A percentile compares a stretch with the other conserved stretches of the same genome.
These are phyloP conservation scores for Anser brachyrhynchus DNA, from an alignment of 2,113 vertebrate species.

Conservation along the genomic window DNA sequence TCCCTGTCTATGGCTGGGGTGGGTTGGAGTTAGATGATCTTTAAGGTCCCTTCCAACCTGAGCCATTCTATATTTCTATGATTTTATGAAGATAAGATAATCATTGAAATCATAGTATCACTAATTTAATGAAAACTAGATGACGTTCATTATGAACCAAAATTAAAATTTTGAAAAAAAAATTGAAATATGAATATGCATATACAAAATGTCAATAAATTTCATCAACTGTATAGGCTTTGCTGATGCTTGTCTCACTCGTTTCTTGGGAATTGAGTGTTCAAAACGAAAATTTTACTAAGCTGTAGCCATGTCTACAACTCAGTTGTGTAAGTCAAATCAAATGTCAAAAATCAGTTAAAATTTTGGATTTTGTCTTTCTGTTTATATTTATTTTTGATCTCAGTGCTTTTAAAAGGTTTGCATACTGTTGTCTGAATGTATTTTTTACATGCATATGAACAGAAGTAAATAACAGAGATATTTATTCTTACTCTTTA, in stretches of 20 bases:
- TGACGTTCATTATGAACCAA: not conserved
- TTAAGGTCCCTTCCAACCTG: too few relatives aligned
- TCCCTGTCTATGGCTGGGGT: too few relatives aligned
- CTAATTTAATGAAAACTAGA: not conserved
- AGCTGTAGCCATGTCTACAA: not conserved
- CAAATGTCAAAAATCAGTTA: not conserved
- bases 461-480: not conserved
- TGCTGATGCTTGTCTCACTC: not conserved
- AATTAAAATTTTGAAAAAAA: not conserved
- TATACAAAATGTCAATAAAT: not conserved
- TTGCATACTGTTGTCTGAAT: not conserved
- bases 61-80: too few relatives aligned
- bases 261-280: not conserved
- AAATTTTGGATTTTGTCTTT: not conserved
- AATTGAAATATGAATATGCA: not conserved
- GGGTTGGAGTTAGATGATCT: too few relatives aligned
- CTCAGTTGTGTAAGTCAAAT: not conserved
- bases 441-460: not conserved
- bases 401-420: not conserved
- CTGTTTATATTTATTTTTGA: not conserved
- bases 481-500: not conserved
- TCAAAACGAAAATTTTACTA: not conserved
- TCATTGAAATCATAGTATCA: not conserved
- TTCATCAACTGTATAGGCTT: not conserved
- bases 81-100: not conserved